A percentile compares a stretch with the other conserved stretches of the same genome.
Conservation (phyloP, 2,797 vertebrate genomes). For the Poeciliopsis infans region DNA sequence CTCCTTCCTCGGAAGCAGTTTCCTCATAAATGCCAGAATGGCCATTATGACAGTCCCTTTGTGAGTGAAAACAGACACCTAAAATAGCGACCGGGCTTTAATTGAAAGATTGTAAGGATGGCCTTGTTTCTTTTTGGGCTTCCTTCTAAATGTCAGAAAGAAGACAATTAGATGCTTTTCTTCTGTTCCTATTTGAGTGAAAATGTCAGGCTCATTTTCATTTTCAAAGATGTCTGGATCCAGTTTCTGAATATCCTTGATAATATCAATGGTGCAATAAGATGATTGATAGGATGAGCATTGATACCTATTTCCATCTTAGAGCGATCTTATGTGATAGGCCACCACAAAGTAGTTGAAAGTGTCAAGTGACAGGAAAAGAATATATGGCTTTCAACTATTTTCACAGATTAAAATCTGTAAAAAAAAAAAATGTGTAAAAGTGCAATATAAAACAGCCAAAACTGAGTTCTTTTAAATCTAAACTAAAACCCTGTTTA, state of each 20-base stretch:
- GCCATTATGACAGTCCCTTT: constrained; percentile 76
- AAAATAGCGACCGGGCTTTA: constrained; percentile 64
- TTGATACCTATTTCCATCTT: background rate
- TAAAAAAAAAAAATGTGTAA: background rate
- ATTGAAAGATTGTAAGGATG: constrained; percentile 77
- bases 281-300: constrained; percentile 15
- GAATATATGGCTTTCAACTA: background rate
- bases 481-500: no score
- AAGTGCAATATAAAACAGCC: background rate
- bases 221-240: constrained; percentile 46
- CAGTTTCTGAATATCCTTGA: constrained; percentile 19
- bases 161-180: constrained; percentile 37
- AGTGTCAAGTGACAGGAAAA: background rate
- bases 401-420: background rate
- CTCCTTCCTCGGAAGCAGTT: constrained; percentile 62
- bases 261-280: constrained; percentile 37
- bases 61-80: constrained; percentile 73
- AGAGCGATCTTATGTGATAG: background rate
- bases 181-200: constrained; percentile 4
- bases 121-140: constrained; percentile 46
- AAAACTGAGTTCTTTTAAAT: no score
- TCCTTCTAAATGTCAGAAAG: constrained; percentile 74
- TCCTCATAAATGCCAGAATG: constrained; percentile 79
- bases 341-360: background rate
- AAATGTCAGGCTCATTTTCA: constrained; percentile 60